Percentiles rank a stretch among this genome's conserved stretches.
phyloP scores from a whole-genome alignment of 1,140 invertebrate genomes.

The Heliconius hewitsoni region DNA sequence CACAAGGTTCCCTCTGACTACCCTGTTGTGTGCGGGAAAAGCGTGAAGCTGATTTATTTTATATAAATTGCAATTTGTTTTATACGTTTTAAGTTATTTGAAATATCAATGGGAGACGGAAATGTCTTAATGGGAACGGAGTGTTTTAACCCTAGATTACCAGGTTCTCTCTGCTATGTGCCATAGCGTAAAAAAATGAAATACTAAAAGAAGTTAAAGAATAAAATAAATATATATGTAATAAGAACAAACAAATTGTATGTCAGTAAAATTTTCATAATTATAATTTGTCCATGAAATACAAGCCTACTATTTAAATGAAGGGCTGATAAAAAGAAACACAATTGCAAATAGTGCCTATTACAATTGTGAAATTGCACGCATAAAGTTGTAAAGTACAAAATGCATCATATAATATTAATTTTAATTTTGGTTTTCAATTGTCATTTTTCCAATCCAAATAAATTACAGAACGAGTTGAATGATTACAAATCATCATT shows the following conservation, averaged over 20 bases:
- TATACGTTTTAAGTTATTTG: too few relatives aligned
- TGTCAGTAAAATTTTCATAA: neutral
- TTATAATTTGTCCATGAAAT: neutral
- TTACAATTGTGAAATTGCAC: neutral
- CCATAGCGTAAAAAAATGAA: too few relatives aligned
- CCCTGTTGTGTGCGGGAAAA: too few relatives aligned
- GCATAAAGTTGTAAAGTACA: neutral
- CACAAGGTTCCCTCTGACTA: too few relatives aligned
- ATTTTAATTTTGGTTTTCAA: neutral
- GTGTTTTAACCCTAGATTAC: too few relatives aligned
- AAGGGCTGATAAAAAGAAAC: neutral
- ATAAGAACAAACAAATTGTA: neutral
- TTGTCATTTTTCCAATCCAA: neutral
- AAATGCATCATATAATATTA: neutral
- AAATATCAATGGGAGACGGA: too few relatives aligned
- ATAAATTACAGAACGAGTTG: neutral
- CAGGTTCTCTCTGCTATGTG: too few relatives aligned
- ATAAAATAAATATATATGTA: neutral
- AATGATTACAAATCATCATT: neutral
- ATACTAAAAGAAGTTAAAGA: too few relatives aligned
- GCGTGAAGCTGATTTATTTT: too few relatives aligned
- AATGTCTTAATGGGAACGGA: too few relatives aligned
- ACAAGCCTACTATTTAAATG: conserved; percentile 4
- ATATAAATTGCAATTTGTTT: too few relatives aligned
- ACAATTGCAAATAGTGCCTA: neutral